Base-by-base conservation (phyloP, 2,113 vertebrate species). In the Stercorarius parasiticus region DNA sequence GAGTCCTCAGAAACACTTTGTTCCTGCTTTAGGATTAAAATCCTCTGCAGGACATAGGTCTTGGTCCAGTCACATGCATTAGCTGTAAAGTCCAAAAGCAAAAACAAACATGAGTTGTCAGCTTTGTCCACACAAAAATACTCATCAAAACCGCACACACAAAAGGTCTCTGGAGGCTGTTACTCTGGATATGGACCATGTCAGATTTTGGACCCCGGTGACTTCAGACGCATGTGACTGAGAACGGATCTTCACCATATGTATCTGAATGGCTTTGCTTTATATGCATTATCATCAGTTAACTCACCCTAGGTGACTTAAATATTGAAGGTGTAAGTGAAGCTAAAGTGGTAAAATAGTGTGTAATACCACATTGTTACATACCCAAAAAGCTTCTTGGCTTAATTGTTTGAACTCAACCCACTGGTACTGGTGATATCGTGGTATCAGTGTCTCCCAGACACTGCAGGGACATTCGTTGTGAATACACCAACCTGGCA, bases 401-500 rank as follows among this genome's bases (percentile, higher is more conserved):
- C 17, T 66, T 78, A 53, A 27, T 20, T 74, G 3, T 50, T 73
- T 81, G 43, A 81, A 59, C 42, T 81, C 62, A 55, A 32, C 17
- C 47, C 1, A 0, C 59, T 27, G 7, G 20, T 66, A 23, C 23
- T 12, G 50, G 15, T 18, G 19, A 32, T 67, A 32, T 5, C 3
- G 2, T 6, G 18, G 38, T 30, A 38, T 32, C 0, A 0, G 5
- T 23, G 27, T 88, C 59, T 82, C 34, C 43, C 19, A 58, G 34
- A 49, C 23, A 22, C 20, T 32, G 38, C 12, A 62, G 47, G 45
- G 72, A n/a, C 18, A 52, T 73, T 81, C 40, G 8, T 27, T 67
- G 64, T 21, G 16, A 80, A 26, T 52, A 45, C 5, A n/a, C 22
- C 56, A 78, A n/a, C 9, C 26, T 67, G 50, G 8, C 10, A 70